These are phyloP conservation scores for Prionailurus bengalensis DNA, from an alignment of 2,113 vertebrate genomes.

Conservation along the genomic window DNA sequence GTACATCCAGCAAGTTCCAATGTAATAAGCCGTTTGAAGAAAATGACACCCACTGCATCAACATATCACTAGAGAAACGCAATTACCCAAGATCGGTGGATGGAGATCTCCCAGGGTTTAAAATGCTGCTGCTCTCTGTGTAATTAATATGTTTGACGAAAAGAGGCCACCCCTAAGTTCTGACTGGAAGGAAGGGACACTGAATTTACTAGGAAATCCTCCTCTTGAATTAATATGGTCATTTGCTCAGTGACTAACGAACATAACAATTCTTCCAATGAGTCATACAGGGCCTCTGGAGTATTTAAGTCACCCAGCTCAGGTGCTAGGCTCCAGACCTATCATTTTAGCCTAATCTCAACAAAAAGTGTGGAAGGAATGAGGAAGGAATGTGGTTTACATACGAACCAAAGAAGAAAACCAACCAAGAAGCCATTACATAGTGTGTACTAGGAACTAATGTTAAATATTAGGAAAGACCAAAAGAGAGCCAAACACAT, in stretches of 20 bases:
- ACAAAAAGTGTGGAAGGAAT: not conserved
- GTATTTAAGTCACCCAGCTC: not conserved
- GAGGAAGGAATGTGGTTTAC: not conserved
- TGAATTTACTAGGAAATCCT: not conserved
- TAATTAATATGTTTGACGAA: constrained; percentile 63
- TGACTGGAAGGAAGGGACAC: not conserved
- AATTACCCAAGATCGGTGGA: constrained; percentile 29
- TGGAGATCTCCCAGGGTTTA: constrained; percentile 48
- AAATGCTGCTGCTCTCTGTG: not conserved
- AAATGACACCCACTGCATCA: constrained; percentile 51
- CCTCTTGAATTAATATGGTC: not conserved
- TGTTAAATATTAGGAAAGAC: not conserved
- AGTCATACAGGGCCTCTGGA: not conserved
- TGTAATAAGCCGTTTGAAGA: constrained; percentile 65
- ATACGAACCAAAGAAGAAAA: not conserved
- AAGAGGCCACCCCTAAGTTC: constrained; percentile 53
- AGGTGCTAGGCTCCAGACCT: not conserved
- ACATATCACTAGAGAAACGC: constrained; percentile 27
- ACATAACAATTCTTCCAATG: not conserved
- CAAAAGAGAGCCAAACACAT: not conserved
- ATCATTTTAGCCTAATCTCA: not conserved
- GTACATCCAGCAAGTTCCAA: constrained; percentile 33
- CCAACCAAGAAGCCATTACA: not conserved
- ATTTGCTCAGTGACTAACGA: not conserved
- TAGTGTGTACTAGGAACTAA: not conserved